Conservation (phyloP, 2,888 invertebrate species). For the Drosophila parthenogenetica region DNA sequence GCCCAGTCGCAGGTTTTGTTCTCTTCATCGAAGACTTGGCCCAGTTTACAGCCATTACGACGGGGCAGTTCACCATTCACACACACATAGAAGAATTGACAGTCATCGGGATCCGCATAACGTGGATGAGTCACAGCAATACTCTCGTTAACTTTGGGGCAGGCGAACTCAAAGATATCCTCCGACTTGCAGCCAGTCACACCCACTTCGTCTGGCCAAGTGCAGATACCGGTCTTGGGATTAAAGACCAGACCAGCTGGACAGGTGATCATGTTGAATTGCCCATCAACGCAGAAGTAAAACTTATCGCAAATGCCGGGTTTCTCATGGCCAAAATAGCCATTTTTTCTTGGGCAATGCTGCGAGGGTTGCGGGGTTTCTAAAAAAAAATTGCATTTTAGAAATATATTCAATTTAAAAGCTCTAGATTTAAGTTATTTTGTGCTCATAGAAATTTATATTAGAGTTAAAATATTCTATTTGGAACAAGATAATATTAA, state of each 20-base stretch:
- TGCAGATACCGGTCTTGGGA: constrained; percentile 94
- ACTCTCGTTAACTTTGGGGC: constrained; percentile 91
- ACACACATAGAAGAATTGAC: constrained; percentile 96
- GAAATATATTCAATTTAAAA: neutral
- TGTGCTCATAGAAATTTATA: neutral
- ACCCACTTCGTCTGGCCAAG: constrained; percentile 96
- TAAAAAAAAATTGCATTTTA: constrained; percentile 81
- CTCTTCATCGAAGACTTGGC: constrained; percentile 94
- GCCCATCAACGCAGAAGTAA: constrained; percentile 95
- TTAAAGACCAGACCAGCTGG: constrained; percentile 95
- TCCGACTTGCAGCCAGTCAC: constrained; percentile 93
- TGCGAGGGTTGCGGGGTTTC: constrained; percentile 90
- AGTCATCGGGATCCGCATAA: constrained; percentile 94
- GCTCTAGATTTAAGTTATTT: neutral
- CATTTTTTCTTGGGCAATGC: constrained; percentile 93
- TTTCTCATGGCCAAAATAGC: constrained; percentile 94
- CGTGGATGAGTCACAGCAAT: constrained; percentile 92
- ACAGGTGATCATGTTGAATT: constrained; percentile 95
- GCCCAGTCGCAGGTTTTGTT: constrained; percentile 94
- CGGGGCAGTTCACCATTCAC: constrained; percentile 94
- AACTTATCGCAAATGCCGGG: constrained; percentile 92
- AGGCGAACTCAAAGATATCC: constrained; percentile 93
- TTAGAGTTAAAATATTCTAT: too few relatives aligned
- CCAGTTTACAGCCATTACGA: constrained; percentile 94
- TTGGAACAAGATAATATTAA: too few relatives aligned